Base-by-base conservation (phyloP, 2,888 invertebrate species). In the Cheilosia vulpina region DNA sequence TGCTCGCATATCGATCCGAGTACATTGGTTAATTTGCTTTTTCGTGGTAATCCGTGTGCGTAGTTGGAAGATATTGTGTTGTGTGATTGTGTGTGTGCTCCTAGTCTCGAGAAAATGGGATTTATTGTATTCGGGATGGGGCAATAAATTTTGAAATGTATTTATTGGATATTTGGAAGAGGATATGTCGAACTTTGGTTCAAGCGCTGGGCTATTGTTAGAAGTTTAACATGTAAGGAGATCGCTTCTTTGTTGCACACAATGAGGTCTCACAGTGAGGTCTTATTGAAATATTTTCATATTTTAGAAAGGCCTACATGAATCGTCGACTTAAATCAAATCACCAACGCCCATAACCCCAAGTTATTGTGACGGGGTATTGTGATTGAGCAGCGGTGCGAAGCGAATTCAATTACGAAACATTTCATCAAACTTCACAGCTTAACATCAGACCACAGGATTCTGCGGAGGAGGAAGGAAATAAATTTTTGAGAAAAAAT, bases 21-120 rank as follows among this genome's bases (percentile, higher is more conserved):
- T 24, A 53, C 76, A 50, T 55, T 62, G 77, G 60, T 53, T 69
- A 69, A 77, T 69, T 68, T 62, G 38, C 55, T 53, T 62, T 62
- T 45, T 34, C 11, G 53, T 68, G 38, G 53, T 68, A 77, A 69
- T 79, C 69, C 57, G 11, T 65, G 38, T 69, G 58, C 60, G 58
- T 65, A 71, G 43, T 62, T 50, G 19, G 2, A 2, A 19, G 27
- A 43, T 43, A 27, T 57, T 31, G 34, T 60, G 19, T 68, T 68
- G 38, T 31, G 60, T 43, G 24, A 1, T 53, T 6, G 21, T 65
- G 11, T 73, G 9, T 27, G 38, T 17, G 38, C 34, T 2, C 57
- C 41, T 58, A 38, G 17, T 47, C 24, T 31, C 41, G 21, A 63
- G 53, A 41, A 68, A 47, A 55, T 57, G 11, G 57, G 52, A 79